Evolutionary conservation across 2,113 vertebrate species (phyloP), one percentile per base, ranked within the genome.

Genomic region (Antennarius striatus): DNA sequence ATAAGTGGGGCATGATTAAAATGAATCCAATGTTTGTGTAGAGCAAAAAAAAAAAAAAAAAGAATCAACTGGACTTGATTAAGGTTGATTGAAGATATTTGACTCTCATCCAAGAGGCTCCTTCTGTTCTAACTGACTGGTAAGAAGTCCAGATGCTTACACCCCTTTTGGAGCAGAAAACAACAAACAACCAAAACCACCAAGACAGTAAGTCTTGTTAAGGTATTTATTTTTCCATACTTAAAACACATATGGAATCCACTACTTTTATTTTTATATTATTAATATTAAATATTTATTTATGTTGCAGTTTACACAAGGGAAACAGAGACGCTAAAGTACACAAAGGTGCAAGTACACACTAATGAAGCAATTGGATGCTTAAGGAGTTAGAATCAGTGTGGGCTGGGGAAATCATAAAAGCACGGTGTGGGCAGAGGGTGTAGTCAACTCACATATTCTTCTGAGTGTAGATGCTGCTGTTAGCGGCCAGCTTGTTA

Each of bases 401-500:
- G 76, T 60, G 70, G 47, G 54, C 50, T 32, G 52, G 59, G 43
- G 45, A 16, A 32, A 17, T 73, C 30, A 66, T 68, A 45, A 81
- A 72, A 83, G 62, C 49, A 42, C 45, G 73, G 52, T 62, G 73
- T 81, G 72, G 82, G 74, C 50, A 73, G 56, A 75, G 42, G 61
- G 60, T 68, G 81, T 69, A 50, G 75, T 77, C 74, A 71, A 94
- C 96, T 96, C 90, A 99, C 97, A 99, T 99, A 90, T 98, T 99
- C 86, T 97, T 96, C 89, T 99, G 98, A 10, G 98, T 99, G 80
- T 98, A 99, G 86, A 99, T 95, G 86, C 97, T 99, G 93, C 98
- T 99, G 62, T 99, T 99, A 70, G 98, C 97, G 0, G 97, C 98
- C 68, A 99, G 92, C 88, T 99, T 99, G 87, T 99, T 99, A 77